Percentiles rank a stretch among this genome's conserved stretches.
phyloP scores from a whole-genome alignment of 2,113 vertebrate species.

The Rhynchomys soricoides region DNA sequence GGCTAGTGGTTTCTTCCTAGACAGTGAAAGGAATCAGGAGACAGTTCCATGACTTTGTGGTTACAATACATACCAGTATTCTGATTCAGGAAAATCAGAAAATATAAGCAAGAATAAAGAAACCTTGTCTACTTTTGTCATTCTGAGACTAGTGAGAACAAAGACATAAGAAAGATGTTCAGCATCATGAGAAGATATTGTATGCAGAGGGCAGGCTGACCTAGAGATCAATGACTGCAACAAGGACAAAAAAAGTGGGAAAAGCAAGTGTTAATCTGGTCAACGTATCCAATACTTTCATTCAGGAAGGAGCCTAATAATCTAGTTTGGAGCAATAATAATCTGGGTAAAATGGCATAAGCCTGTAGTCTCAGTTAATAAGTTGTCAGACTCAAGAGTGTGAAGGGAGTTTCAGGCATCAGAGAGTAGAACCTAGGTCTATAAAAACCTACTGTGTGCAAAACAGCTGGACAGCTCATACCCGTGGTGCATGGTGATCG shows the following conservation, averaged over 20 bases:
- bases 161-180: not conserved
- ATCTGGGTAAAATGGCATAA: too few relatives aligned
- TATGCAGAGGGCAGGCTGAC: not conserved
- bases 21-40: too few relatives aligned
- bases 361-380: not conserved
- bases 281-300: too few relatives aligned
- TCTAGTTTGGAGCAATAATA: not conserved
- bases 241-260: not conserved
- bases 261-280: not conserved
- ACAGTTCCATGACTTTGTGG: not conserved
- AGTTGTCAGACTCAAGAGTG: not conserved
- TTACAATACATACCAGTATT: not conserved
- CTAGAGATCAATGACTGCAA: too few relatives aligned
- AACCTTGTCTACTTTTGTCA: accelerated
- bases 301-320: not conserved
- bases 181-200: not conserved
- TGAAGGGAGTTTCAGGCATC: not conserved
- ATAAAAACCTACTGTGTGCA: not conserved
- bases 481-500: accelerated
- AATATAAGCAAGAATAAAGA: not conserved
- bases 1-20: not conserved
- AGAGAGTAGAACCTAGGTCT: accelerated
- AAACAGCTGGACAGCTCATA: accelerated
- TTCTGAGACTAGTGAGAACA: not conserved
- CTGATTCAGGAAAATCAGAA: not conserved